Evolutionary conservation across 2,113 vertebrate genomes (phyloP).

Genomic region (Hippocampus barbouri): DNA sequence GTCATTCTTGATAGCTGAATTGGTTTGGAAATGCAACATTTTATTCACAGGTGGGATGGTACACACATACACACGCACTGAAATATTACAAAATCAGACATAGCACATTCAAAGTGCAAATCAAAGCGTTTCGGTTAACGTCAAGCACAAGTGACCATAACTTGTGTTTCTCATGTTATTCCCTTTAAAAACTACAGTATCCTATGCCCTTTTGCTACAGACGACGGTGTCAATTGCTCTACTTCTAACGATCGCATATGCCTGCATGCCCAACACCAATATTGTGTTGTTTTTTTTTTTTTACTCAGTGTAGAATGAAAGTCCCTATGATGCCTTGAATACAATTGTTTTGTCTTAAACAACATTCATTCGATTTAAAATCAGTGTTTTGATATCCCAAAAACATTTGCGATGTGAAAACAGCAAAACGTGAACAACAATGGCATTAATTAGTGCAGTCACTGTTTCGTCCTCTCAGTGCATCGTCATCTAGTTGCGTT

Average conservation of each 20-base stretch:
- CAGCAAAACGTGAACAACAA: background rate
- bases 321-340: background rate
- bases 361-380: slow-evolving; percentile 16
- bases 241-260: slow-evolving; percentile 15
- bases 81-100: slow-evolving; percentile 28
- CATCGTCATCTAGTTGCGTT: slow-evolving; percentile 8
- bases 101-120: slow-evolving; percentile 32
- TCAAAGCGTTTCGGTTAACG: slow-evolving; percentile 43
- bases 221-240: slow-evolving; percentile 22
- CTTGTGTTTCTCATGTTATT: slow-evolving; percentile 36
- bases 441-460: slow-evolving; percentile 13
- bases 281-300: background rate
- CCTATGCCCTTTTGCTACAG: slow-evolving; percentile 49
- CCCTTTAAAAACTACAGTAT: slow-evolving; percentile 56
- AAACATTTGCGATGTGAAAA: background rate
- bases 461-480: slow-evolving; percentile 10
- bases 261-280: background rate
- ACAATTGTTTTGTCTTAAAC: slow-evolving; percentile 3
- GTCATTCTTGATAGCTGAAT: slow-evolving; percentile 6
- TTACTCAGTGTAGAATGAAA: background rate
- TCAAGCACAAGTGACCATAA: slow-evolving; percentile 11
- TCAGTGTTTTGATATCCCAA: slow-evolving; percentile 8
- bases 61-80: slow-evolving; percentile 1
- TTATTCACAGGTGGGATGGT: slow-evolving; percentile 57
- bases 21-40: slow-evolving; percentile 38